Percentiles rank a stretch among this genome's conserved stretches.
Evolutionary conservation across 1,140 invertebrate species (phyloP).

Genomic region (Brachionus paranguensis): DNA sequence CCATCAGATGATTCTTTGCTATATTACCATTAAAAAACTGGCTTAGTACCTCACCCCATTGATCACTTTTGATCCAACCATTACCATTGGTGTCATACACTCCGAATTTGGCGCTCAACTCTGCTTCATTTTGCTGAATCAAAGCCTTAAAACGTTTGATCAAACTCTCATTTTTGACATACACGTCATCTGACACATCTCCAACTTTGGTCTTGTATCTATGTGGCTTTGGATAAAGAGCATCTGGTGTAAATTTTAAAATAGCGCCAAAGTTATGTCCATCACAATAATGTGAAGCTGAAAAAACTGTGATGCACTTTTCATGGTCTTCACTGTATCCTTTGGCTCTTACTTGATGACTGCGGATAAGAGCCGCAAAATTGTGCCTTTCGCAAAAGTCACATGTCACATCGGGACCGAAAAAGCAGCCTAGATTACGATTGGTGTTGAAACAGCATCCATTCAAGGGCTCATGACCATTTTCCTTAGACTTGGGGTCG

Average conservation of each 20-base stretch:
- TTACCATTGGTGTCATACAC: background rate
- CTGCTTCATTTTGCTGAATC: background rate
- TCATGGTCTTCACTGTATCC: conserved; percentile 21
- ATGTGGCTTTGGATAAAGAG: background rate
- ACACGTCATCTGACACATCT: background rate
- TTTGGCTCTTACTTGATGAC: conserved; percentile 14
- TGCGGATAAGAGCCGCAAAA: background rate
- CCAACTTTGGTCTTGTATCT: conserved; percentile 1
- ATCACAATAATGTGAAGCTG: conserved; percentile 16
- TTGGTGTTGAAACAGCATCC: conserved; percentile 22
- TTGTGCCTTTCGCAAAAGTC: background rate
- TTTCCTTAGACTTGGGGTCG: background rate
- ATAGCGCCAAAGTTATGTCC: conserved; percentile 18
- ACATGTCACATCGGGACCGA: background rate
- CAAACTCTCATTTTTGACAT: background rate
- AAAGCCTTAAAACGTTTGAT: background rate
- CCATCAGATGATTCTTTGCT: background rate
- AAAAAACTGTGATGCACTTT: conserved; percentile 26
- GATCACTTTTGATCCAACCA: background rate
- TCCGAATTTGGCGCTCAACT: background rate
- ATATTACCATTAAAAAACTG: conserved; percentile 16
- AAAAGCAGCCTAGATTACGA: background rate
- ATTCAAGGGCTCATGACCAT: background rate
- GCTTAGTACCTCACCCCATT: background rate
- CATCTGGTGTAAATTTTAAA: background rate